A percentile compares a stretch with the other conserved stretches of the same genome.
Evolutionary conservation across 2,113 vertebrate genomes (phyloP).

Genomic region (Ailuropoda melanoleuca): DNA sequence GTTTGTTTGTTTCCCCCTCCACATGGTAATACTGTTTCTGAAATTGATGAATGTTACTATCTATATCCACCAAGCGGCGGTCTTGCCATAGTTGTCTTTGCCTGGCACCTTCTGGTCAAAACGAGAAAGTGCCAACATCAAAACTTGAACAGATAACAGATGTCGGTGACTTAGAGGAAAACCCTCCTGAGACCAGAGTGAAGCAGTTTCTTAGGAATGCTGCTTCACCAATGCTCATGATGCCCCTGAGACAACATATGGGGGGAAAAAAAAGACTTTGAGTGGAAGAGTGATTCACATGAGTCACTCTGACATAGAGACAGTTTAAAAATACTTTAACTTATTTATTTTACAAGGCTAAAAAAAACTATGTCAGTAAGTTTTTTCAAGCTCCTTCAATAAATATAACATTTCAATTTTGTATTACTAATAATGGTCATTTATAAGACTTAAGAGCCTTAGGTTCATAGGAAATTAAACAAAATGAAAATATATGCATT

Average conservation of each 20-base stretch:
- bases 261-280: neutral
- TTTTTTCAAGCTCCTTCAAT: neutral
- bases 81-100: neutral
- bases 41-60: neutral
- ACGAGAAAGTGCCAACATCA: neutral
- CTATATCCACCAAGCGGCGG: neutral
- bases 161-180: neutral
- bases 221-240: neutral
- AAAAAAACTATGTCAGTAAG: neutral
- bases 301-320: neutral
- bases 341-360: neutral
- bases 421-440: neutral
- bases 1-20: no score
- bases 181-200: neutral
- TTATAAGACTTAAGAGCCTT: neutral
- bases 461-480: neutral
- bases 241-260: neutral
- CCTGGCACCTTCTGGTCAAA: conserved; percentile 26
- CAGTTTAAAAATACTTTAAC: neutral
- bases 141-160: neutral
- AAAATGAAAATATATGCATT: neutral
- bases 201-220: neutral
- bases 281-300: neutral
- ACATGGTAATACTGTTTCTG: neutral
- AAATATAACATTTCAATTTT: neutral